Evolutionary conservation across 64 coral and sea anemone species (phyloP).

Genomic region (Cladopsammia gracilis): DNA sequence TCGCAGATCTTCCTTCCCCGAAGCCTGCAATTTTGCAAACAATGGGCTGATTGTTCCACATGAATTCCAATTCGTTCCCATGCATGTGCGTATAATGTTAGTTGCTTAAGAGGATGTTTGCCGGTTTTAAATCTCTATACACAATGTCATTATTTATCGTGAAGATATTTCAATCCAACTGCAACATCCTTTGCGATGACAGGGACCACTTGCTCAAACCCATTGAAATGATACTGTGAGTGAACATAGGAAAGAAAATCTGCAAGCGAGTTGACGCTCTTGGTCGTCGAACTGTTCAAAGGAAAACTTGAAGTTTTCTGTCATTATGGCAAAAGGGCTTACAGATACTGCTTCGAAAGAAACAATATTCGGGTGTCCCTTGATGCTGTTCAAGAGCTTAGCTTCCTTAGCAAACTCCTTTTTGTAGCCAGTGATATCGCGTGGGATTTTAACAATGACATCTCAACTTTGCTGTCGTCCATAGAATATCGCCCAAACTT

Average conservation of each 20-base stretch:
- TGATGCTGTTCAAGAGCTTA: slow-evolving; percentile 2
- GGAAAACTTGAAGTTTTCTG: not conserved
- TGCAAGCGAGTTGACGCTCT: not conserved
- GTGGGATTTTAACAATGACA: not conserved
- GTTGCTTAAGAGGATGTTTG: not conserved
- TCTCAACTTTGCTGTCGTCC: not conserved
- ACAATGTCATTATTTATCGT: not conserved
- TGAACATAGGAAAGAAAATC: not conserved
- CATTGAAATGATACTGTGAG: not conserved
- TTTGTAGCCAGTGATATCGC: not conserved
- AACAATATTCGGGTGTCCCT: not conserved
- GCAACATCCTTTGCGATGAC: not conserved
- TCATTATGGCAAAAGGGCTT: not conserved
- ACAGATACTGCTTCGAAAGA: not conserved
- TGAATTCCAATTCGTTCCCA: not conserved
- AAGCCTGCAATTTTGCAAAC: slow-evolving; percentile 3
- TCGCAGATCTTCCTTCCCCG: slow-evolving; percentile 1
- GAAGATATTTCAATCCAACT: slow-evolving; percentile 7
- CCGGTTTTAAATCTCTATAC: slow-evolving; percentile 3
- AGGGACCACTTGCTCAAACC: not conserved
- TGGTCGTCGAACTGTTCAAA: not conserved
- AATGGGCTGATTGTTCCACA: not conserved
- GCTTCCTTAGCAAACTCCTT: too few relatives aligned
- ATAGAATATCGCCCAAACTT: slow-evolving; percentile 3
- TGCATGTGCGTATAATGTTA: not conserved